Evolutionary conservation across 2,888 invertebrate genomes (phyloP), one percentile per base, ranked within the genome.

Genomic region (Phyto melanocephala): DNA sequence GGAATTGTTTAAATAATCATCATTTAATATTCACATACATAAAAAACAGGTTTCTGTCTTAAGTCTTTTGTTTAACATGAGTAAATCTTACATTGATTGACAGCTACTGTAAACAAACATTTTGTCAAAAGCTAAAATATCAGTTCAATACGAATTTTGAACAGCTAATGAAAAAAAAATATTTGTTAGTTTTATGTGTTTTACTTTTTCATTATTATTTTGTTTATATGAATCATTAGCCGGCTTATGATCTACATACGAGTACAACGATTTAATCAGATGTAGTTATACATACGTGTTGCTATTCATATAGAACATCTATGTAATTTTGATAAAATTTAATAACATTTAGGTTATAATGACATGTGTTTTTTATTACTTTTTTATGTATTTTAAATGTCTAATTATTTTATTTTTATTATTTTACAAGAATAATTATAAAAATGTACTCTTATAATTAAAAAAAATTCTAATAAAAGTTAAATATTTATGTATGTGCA

Each of bases 21-120:
- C 6, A 28, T 28, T 28, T 28, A 28, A 28, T 6, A 28, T 28
- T 28, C 6, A 28, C 6, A 5, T 28, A 6, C 28, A 5, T 28
- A 50, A 50, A 10, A 20, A 22, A 8, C n/a, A 52, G 2, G 58
- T 58, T 63, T 17, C 24, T 47, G 11, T 28, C 20, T 63, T 47
- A 63, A 63, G 63, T 63, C 20, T 63, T 63, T 63, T 63, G 33
- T 17, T 47, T 63, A 24, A 13, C 45, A 15, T 11, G 0, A 24
- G 7, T 54, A n/a, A 33, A 54, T 11, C 6, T 54, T 33, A 2
- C 22, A 24, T 52, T 24, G 24, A 52, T 2, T 15, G 2, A 7
- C 17, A 56, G 6, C 2, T 8, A 22, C 11, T 11, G 17, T 56
- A 17, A 35, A 33, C 56, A 56, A 40, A n/a, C 13, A n/a, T 13